Percentiles rank a stretch among this genome's conserved stretches.
These are phyloP conservation scores for Gulo gulo DNA, from an alignment of 2,113 vertebrate genomes.

Conservation along the genomic window DNA sequence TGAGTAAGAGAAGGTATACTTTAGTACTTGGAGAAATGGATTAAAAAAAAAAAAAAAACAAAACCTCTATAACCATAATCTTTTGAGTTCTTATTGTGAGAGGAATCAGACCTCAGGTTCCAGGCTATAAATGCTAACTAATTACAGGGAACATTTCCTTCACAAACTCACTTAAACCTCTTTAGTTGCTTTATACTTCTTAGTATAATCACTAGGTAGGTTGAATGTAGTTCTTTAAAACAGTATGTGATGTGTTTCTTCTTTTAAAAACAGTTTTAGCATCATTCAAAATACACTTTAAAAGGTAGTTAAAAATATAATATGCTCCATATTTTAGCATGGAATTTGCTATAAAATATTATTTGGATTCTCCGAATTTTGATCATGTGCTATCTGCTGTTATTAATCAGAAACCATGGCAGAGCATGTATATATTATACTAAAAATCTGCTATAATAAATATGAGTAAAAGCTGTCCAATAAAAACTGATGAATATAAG, in stretches of 20 bases:
- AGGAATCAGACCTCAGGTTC: constrained; percentile 50
- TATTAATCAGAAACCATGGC: constrained; percentile 18
- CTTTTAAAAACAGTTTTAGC: constrained; percentile 57
- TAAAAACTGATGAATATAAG: neutral
- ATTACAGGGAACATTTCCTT: constrained; percentile 62
- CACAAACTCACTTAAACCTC: constrained; percentile 66
- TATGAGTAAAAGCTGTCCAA: neutral
- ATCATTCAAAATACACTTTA: constrained; percentile 61
- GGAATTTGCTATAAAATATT: constrained; percentile 58
- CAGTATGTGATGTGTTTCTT: constrained; percentile 52
- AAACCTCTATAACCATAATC: neutral
- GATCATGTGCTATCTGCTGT: constrained; percentile 3
- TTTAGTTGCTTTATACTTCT: constrained; percentile 56
- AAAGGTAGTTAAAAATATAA: constrained; percentile 38
- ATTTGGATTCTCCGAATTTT: constrained; percentile 62
- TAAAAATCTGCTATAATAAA: constrained; percentile 53
- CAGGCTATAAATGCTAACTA: constrained; percentile 56
- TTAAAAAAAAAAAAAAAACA: neutral
- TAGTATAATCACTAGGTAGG: constrained; percentile 50
- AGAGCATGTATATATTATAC: constrained; percentile 54
- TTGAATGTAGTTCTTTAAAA: constrained; percentile 69
- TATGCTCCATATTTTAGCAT: constrained; percentile 20
- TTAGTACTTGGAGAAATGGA: constrained; percentile 23
- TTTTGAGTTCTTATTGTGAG: constrained; percentile 63
- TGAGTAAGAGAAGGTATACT: neutral